Conservation (phyloP, 2,888 invertebrate species). For the Sepiola atlantica region DNA sequence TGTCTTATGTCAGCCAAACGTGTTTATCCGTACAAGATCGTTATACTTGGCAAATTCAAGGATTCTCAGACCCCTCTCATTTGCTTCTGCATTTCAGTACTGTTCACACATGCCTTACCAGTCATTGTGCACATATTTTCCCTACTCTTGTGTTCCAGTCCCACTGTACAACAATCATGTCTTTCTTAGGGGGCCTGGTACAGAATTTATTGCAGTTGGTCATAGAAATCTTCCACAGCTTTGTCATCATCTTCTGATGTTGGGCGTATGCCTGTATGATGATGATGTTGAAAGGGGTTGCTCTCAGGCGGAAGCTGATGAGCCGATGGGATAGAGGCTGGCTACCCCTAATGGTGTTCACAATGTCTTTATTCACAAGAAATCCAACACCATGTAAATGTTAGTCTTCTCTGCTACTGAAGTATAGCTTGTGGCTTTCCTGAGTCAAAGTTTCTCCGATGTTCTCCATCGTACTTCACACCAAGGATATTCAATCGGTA, state of each 20-base stretch:
- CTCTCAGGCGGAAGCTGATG: conserved; percentile 52
- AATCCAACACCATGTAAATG: conserved; percentile 51
- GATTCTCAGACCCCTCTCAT: too few species aligned
- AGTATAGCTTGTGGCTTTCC: not conserved
- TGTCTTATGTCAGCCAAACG: conserved; percentile 50
- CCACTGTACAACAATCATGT: conserved; percentile 51
- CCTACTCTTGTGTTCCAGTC: conserved; percentile 54
- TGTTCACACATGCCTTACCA: conserved; percentile 50
- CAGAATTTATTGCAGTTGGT: conserved; percentile 50
- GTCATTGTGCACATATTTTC: conserved; percentile 49
- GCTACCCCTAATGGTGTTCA: conserved; percentile 43
- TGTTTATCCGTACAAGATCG: conserved; percentile 50
- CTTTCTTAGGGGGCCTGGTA: conserved; percentile 52
- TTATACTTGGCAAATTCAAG: conserved; percentile 51
- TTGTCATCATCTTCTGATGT: too few species aligned
- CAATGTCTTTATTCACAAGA: conserved; percentile 44
- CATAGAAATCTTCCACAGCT: too few species aligned
- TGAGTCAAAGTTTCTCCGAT: not conserved
- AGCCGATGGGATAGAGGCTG: conserved; percentile 49
- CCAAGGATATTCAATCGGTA: not conserved
- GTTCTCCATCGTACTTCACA: not conserved
- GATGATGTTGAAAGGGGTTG: conserved; percentile 54
- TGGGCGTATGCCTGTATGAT: conserved; percentile 54
- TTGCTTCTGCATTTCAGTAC: conserved; percentile 48
- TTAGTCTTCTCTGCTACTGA: too few species aligned